These are phyloP conservation scores for Limnephilus auricula DNA, from an alignment of 2,888 invertebrate genomes.

Conservation along the genomic window DNA sequence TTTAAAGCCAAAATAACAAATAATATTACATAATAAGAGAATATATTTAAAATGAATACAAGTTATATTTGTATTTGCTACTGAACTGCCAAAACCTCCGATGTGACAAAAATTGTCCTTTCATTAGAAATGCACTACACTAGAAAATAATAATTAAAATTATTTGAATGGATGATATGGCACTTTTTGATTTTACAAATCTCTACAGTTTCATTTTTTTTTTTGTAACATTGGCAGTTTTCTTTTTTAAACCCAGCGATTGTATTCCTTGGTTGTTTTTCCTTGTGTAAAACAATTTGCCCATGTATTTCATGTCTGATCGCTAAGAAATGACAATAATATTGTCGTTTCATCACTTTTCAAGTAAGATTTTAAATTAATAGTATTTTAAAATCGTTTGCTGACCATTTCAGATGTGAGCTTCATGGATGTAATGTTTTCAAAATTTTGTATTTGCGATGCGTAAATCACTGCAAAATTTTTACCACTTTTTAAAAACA, in stretches of 20 bases:
- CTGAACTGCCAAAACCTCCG: too few species aligned
- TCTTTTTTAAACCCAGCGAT: not conserved
- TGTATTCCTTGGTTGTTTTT: not conserved
- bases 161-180: too few species aligned
- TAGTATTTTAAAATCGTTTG: not conserved
- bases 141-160: too few species aligned
- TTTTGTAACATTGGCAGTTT: not conserved
- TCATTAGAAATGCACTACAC: too few species aligned
- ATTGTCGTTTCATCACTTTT: conserved; percentile 1
- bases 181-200: too few species aligned
- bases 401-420: conserved; percentile 30
- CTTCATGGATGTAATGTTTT: not conserved
- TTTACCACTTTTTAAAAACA: not conserved
- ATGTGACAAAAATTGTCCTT: too few species aligned
- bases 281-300: not conserved
- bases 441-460: not conserved
- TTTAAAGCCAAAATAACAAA: too few species aligned
- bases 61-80: too few species aligned
- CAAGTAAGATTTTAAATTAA: conserved; percentile 24
- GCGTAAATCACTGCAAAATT: not conserved
- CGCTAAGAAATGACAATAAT: conserved; percentile 16
- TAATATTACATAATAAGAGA: too few species aligned
- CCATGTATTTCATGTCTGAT: conserved; percentile 38
- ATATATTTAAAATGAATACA: too few species aligned
- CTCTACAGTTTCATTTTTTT: too few species aligned